Conservation (phyloP, 1,140 invertebrate species). For the Drosophila seguyi region DNA sequence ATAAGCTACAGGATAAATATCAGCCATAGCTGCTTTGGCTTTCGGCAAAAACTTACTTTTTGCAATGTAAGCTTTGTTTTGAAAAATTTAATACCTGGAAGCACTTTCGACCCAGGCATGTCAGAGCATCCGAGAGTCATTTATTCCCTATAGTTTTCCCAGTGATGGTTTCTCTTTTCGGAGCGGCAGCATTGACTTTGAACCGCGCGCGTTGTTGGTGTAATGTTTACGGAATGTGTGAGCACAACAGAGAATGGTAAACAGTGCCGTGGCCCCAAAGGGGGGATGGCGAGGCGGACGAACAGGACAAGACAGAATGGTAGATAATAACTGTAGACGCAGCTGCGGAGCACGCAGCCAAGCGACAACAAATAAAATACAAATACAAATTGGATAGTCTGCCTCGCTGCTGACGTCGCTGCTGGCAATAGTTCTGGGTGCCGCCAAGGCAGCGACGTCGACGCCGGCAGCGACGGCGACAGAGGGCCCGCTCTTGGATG, state of each 20-base stretch:
- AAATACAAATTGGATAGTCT: conserved; percentile 65
- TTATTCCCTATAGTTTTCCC: neutral
- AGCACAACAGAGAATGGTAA: conserved; percentile 78
- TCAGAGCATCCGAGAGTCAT: neutral
- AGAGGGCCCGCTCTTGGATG: conserved; percentile 60
- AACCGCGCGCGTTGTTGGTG: conserved; percentile 59
- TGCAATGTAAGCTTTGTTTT: too few relatives aligned
- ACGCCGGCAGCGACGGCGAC: conserved; percentile 31
- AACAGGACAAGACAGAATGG: conserved; percentile 27
- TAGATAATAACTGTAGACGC: conserved; percentile 60
- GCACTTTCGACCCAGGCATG: too few relatives aligned
- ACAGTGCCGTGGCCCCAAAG: conserved; percentile 12
- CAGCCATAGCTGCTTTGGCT: too few relatives aligned
- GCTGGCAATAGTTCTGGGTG: conserved; percentile 29
- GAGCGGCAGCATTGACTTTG: conserved; percentile 75
- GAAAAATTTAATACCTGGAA: too few relatives aligned
- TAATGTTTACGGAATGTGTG: conserved; percentile 80
- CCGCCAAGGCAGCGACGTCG: conserved; percentile 23
- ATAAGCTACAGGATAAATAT: too few relatives aligned
- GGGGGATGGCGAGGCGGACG: neutral
- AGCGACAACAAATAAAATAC: conserved; percentile 68
- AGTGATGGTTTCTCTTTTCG: conserved; percentile 25
- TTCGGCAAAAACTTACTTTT: too few relatives aligned
- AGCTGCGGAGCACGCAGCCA: conserved; percentile 29
- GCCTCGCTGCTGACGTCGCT: conserved; percentile 29